phyloP scores from a whole-genome alignment of 1,140 invertebrate species.

The Ectropis grisescens region DNA sequence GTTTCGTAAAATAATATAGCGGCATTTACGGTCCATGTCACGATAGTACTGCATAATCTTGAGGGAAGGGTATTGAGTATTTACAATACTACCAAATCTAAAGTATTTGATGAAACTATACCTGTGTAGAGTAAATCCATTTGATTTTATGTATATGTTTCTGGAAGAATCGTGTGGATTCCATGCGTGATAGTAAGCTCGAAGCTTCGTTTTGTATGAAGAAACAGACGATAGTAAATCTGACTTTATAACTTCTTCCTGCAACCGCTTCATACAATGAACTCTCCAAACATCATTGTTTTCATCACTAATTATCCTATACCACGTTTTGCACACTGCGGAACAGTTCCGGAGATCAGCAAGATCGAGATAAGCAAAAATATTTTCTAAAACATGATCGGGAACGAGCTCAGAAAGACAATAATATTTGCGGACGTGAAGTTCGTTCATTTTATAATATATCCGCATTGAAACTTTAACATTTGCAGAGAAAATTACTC shows the following conservation, averaged over 20 bases:
- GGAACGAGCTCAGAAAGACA: conserved; percentile 35
- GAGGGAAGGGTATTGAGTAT: too few species aligned
- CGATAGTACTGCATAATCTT: too few species aligned
- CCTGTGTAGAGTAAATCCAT: conserved; percentile 97
- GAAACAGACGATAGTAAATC: conserved; percentile 91
- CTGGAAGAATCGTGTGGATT: conserved; percentile 97
- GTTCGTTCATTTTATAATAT: too few species aligned
- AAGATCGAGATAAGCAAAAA: conserved; percentile 94
- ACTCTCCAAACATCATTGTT: conserved; percentile 96
- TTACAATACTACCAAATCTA: too few species aligned
- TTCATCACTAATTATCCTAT: conserved; percentile 90
- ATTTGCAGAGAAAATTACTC: too few species aligned
- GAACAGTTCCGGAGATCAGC: conserved; percentile 90
- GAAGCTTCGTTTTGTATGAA: conserved; percentile 94
- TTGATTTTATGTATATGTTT: conserved; percentile 97
- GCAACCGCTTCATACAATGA: conserved; percentile 89
- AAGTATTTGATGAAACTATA: too few species aligned
- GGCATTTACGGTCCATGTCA: too few species aligned
- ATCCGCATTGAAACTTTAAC: too few species aligned
- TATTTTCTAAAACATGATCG: conserved; percentile 88
- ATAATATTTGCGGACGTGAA: conserved; percentile 26
- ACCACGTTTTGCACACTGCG: conserved; percentile 95
- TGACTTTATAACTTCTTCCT: conserved; percentile 92
- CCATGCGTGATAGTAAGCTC: conserved; percentile 97
- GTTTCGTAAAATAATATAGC: too few species aligned